Conservation (phyloP, 2,113 vertebrate genomes). For the Ictalurus furcatus region DNA sequence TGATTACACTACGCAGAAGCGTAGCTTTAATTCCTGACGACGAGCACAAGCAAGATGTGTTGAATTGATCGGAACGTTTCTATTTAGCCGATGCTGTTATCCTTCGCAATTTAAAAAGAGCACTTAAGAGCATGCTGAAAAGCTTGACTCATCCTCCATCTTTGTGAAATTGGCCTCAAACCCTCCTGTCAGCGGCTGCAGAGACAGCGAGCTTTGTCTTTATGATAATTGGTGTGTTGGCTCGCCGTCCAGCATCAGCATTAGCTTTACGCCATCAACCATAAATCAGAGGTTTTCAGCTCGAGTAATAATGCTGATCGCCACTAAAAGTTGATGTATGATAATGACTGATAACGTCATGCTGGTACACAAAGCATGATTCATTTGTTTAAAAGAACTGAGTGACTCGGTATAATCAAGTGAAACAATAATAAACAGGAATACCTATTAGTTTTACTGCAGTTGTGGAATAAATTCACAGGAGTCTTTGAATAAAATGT, state of each 20-base stretch:
- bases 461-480: background rate
- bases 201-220: background rate
- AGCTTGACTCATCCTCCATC: background rate
- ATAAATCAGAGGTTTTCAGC: slow-evolving; percentile 24
- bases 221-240: slow-evolving; percentile 25
- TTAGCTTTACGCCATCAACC: background rate
- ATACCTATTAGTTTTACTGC: background rate
- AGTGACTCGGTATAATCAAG: background rate
- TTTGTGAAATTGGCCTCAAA: background rate
- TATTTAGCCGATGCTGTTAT: background rate
- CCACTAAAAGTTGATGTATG: background rate
- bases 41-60: background rate
- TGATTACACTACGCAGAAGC: too few species aligned
- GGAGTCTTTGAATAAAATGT: background rate
- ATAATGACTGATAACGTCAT: background rate
- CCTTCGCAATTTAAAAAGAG: background rate
- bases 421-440: background rate
- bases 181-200: background rate
- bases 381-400: background rate
- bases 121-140: background rate
- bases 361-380: background rate
- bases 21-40: background rate
- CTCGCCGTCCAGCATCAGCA: background rate
- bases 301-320: background rate
- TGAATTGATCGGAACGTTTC: background rate